Evolutionary conservation across 1,140 invertebrate genomes (phyloP).

Genomic region (Subanguina moxae): DNA sequence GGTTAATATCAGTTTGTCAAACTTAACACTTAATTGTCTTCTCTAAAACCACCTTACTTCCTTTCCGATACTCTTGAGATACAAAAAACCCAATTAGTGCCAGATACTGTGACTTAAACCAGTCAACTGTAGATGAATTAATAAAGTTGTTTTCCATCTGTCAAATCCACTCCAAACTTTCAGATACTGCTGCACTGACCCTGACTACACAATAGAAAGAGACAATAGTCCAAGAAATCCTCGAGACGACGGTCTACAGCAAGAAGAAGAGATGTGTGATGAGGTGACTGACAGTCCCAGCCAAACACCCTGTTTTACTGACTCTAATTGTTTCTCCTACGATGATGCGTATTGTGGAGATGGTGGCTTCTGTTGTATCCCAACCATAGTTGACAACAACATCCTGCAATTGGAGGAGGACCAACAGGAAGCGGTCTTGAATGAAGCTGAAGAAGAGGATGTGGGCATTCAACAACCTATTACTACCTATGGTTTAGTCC

Average conservation of each 20-base stretch:
- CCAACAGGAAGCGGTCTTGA: no score
- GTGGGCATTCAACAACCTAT: neutral
- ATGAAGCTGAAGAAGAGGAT: no score
- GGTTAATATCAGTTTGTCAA: neutral
- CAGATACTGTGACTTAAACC: no score
- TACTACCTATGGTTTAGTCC: neutral
- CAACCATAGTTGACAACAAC: no score
- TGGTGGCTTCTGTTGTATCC: neutral
- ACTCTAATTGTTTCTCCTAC: neutral
- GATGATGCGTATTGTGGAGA: neutral
- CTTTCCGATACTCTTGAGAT: no score
- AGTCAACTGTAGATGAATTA: no score
- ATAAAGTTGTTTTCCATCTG: no score
- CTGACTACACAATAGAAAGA: neutral
- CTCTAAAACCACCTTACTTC: no score
- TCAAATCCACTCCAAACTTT: no score
- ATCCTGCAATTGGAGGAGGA: no score
- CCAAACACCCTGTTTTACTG: neutral
- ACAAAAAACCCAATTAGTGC: no score
- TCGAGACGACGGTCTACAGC: neutral
- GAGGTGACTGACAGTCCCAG: neutral
- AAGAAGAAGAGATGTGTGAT: neutral
- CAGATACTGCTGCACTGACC: neutral
- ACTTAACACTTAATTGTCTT: no score
- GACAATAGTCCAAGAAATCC: neutral